These are phyloP conservation scores for Eristalinus aeneus DNA, from an alignment of 2,888 invertebrate genomes.

Conservation along the genomic window DNA sequence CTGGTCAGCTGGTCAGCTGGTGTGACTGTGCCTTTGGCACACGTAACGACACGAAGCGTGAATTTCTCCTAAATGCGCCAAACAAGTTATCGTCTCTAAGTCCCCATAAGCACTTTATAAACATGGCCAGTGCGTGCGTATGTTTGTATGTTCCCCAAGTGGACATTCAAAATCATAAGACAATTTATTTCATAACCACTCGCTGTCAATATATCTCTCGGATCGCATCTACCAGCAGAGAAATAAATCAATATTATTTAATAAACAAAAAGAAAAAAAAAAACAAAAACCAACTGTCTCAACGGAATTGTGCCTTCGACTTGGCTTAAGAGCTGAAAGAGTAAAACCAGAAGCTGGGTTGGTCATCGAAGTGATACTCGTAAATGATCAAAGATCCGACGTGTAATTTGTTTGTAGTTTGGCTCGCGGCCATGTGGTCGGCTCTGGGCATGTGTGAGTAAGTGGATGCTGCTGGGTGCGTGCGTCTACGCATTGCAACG, in stretches of 20 bases:
- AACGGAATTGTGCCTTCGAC: constrained; percentile 43
- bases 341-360: constrained; percentile 65
- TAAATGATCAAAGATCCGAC: constrained; percentile 70
- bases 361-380: constrained; percentile 49
- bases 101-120: constrained; percentile 30
- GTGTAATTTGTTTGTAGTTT: constrained; percentile 66
- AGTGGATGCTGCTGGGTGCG: constrained; percentile 26
- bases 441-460: not conserved
- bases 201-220: constrained; percentile 57
- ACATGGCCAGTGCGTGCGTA: constrained; percentile 27
- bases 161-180: constrained; percentile 64
- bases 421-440: constrained; percentile 46
- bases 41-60: constrained; percentile 35
- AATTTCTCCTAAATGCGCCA: constrained; percentile 35
- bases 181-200: constrained; percentile 68
- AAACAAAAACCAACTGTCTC: constrained; percentile 8
- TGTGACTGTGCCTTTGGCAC: constrained; percentile 13
- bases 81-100: constrained; percentile 33
- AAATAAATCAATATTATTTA: constrained; percentile 41
- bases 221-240: constrained; percentile 29
- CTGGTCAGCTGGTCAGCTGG: not conserved
- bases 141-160: constrained; percentile 36
- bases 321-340: constrained; percentile 47
- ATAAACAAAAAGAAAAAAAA: constrained; percentile 1
- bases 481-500: constrained; percentile 46